Percentiles rank a stretch among this genome's conserved stretches.
Conservation (phyloP, 92 coral and sea anemone genomes). For the Zoanthus solanderi region DNA sequence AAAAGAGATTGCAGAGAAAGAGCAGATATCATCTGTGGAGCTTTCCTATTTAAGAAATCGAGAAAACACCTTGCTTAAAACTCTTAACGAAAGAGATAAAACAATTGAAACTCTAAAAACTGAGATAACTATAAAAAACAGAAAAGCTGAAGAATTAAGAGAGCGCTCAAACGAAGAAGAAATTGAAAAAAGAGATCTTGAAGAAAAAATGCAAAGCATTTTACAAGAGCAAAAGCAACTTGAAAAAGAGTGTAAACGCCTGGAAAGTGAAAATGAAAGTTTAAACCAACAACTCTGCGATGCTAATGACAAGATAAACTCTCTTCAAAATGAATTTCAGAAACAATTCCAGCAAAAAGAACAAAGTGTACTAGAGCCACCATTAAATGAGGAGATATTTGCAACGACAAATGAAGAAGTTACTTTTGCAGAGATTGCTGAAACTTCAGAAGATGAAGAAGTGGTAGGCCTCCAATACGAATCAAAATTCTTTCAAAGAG, state of each 20-base stretch:
- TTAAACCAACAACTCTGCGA: constrained; percentile 63
- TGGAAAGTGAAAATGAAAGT: constrained; percentile 60
- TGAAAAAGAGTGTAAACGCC: constrained; percentile 43
- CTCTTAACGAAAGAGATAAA: constrained; percentile 35
- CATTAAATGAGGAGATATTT: constrained; percentile 14
- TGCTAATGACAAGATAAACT: constrained; percentile 10
- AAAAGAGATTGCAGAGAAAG: constrained; percentile 48
- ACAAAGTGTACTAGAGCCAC: background rate
- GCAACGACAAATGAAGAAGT: constrained; percentile 63
- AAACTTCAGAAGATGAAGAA: background rate
- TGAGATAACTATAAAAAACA: constrained; percentile 28
- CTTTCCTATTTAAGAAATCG: constrained; percentile 35
- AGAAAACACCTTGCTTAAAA: constrained; percentile 31
- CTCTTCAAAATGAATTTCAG: constrained; percentile 11
- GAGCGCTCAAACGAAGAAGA: constrained; percentile 56
- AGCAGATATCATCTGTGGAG: constrained; percentile 22
- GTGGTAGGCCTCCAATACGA: constrained; percentile 26
- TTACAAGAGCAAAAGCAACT: constrained; percentile 43
- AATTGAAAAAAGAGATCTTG: constrained; percentile 32
- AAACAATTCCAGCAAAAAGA: constrained; percentile 2
- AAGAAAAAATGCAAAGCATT: constrained; percentile 28
- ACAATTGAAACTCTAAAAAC: constrained; percentile 12
- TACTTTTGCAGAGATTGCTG: constrained; percentile 52
- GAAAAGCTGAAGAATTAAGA: constrained; percentile 63
- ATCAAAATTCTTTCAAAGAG: constrained; percentile 11